Evolutionary conservation across 2,888 invertebrate genomes (phyloP), one percentile per base, ranked within the genome.

Genomic region (Ligdia adustata): DNA sequence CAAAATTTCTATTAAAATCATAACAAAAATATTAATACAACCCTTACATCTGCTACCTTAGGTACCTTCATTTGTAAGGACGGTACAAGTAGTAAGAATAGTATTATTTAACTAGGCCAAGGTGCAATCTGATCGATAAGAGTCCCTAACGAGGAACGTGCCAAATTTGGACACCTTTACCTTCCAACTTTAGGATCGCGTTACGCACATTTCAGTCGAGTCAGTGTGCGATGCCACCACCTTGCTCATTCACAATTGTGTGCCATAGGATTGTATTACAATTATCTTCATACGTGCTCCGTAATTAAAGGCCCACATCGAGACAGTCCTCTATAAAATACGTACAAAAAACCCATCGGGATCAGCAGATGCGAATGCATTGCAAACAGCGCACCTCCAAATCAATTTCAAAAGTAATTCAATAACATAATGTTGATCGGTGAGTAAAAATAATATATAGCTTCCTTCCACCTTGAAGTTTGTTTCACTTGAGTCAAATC

Each of bases 271-370:
- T 89, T 86, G 75, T 83, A 89, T 90, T 89, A 86, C 89, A 79
- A 52, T 80, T 87, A 88, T 89, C 87, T 86, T 86, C 82, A 80
- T 79, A 79, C 72, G 75, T 79, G 77, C 79, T 66, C 75, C 71
- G 75, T 83, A 90, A 90, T 90, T 89, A 90, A 84, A 86, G 84
- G 77, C 89, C 89, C 87, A 83, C 87, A 88, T 89, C 75, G 72
- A 77, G 74, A 71, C 72, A 72, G 59, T 66, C 63, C 65, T 75
- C 64, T 64, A 74, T 66, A 74, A 75, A 76, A 70, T 52, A 63
- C 49, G 55, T 51, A 63, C 71, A 83, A 83, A 82, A 80, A 80
- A 74, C 62, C 60, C 61, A 69, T 62, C 62, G 69, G 68, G 57
- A 66, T 7, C 64, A 77, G 85, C 89, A 90, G 89, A 90, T 90